Percentiles rank a stretch among this genome's conserved stretches.
Evolutionary conservation across 2,797 vertebrate species (phyloP).

Genomic region (Cottoperca gobio): DNA sequence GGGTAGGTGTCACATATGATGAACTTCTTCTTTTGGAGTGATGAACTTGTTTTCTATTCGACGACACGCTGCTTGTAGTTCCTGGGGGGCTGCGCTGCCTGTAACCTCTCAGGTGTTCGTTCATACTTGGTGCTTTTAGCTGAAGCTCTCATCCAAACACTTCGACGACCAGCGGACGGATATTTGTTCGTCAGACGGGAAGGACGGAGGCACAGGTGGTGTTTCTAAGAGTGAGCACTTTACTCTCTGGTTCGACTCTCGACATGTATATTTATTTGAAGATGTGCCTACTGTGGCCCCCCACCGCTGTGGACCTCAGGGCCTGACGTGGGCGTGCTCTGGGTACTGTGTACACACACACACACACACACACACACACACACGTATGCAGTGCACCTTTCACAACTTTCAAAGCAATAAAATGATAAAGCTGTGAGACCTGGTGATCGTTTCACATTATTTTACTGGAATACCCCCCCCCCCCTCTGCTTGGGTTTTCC

Average conservation of each 20-base stretch:
- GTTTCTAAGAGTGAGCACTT: slow-evolving; percentile 37
- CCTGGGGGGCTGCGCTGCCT: not conserved
- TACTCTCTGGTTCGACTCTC: slow-evolving; percentile 15
- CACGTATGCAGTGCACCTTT: slow-evolving; percentile 31
- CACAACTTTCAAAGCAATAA: slow-evolving; percentile 57
- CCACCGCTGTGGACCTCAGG: slow-evolving; percentile 11
- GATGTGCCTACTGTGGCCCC: slow-evolving; percentile 49
- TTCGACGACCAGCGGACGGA: not conserved
- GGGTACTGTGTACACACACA: not conserved
- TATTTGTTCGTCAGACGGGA: not conserved
- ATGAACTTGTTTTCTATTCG: not conserved
- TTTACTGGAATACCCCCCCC: no score
- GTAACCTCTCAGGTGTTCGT: not conserved
- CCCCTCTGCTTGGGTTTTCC: no score
- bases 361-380: slow-evolving; percentile 1
- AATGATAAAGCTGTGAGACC: slow-evolving; percentile 5
- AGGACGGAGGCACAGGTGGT: slow-evolving; percentile 8
- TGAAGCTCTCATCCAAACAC: not conserved
- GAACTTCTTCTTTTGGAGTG: slow-evolving; percentile 23
- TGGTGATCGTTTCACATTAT: not conserved
- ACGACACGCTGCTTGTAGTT: not conserved
- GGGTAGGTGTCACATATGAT: not conserved
- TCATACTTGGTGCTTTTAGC: slow-evolving; percentile 19
- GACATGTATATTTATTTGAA: slow-evolving; percentile 16
- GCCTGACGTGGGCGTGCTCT: slow-evolving; percentile 1